Percentiles rank a stretch among this genome's conserved stretches.
Evolutionary conservation across 2,888 invertebrate genomes (phyloP).

Genomic region (Zaprionus bogoriensis): DNA sequence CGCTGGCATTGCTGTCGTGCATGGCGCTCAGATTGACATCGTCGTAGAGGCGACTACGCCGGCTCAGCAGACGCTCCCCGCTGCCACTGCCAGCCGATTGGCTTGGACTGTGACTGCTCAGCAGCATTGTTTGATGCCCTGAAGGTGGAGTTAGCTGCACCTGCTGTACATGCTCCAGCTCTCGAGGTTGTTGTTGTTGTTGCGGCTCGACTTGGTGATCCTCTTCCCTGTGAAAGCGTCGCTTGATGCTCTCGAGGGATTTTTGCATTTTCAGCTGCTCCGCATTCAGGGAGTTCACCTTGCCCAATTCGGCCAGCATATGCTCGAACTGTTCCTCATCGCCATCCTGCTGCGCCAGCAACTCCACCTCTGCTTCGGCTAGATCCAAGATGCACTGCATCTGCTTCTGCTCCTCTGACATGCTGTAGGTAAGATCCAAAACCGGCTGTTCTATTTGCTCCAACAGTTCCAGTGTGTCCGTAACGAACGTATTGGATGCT

Average conservation of each 20-base stretch:
- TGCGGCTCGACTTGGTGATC: slow-evolving; percentile 11
- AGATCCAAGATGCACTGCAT: slow-evolving; percentile 76
- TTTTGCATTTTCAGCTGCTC: slow-evolving; percentile 82
- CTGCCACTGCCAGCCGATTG: slow-evolving; percentile 40
- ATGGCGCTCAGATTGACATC: slow-evolving; percentile 78
- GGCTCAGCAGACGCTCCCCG: slow-evolving; percentile 79
- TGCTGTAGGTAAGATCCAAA: slow-evolving; percentile 72
- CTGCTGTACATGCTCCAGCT: slow-evolving; percentile 11
- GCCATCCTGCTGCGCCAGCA: slow-evolving; percentile 76
- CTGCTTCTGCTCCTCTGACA: slow-evolving; percentile 60
- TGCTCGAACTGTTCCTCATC: slow-evolving; percentile 82
- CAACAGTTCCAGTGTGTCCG: slow-evolving; percentile 69
- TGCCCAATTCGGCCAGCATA: slow-evolving; percentile 79
- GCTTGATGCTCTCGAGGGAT: slow-evolving; percentile 81
- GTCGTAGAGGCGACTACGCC: slow-evolving; percentile 82
- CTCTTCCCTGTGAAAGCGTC: slow-evolving; percentile 74
- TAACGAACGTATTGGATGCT: slow-evolving; percentile 25
- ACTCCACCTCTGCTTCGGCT: slow-evolving; percentile 76
- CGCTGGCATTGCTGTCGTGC: slow-evolving; percentile 49
- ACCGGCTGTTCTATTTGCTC: slow-evolving; percentile 75
- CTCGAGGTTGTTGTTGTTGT: slow-evolving; percentile 8
- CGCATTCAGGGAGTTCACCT: slow-evolving; percentile 70
- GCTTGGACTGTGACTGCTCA: slow-evolving; percentile 33
- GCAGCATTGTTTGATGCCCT: slow-evolving; percentile 15
- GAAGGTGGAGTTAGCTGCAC: slow-evolving; percentile 16